Evolutionary conservation across 1,140 invertebrate genomes (phyloP).

Genomic region (Scaptomyza hsui): DNA sequence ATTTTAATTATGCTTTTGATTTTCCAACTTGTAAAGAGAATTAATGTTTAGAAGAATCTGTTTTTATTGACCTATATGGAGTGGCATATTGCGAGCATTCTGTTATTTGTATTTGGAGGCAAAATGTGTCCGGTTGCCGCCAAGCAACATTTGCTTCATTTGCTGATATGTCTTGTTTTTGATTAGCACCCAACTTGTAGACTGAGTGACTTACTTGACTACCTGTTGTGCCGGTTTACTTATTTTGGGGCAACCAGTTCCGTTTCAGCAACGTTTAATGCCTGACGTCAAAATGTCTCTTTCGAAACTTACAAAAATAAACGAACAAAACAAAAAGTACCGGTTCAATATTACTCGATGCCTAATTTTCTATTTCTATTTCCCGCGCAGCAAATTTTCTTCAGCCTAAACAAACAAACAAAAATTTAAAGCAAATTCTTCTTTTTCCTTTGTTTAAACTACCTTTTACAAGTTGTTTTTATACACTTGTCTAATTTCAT

Average conservation of each 20-base stretch:
- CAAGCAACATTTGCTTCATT: constrained; percentile 20
- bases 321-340: constrained; percentile 3
- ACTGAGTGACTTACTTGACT: constrained; percentile 40
- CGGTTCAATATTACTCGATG: constrained; percentile 38
- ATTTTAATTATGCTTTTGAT: constrained; percentile 70
- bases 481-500: constrained; percentile 18
- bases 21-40: constrained; percentile 6
- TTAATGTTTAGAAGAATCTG: background rate
- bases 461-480: constrained; percentile 29
- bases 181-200: constrained; percentile 37
- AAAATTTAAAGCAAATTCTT: too few species aligned
- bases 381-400: constrained; percentile 11
- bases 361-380: constrained; percentile 11
- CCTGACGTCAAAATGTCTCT: constrained; percentile 61
- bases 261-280: constrained; percentile 47
- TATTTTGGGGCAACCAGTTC: constrained; percentile 67
- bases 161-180: constrained; percentile 59
- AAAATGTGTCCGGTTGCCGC: constrained; percentile 22
- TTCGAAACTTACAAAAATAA: background rate
- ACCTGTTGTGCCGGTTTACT: constrained; percentile 80
- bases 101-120: constrained; percentile 4
- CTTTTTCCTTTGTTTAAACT: too few species aligned
- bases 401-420: too few species aligned
- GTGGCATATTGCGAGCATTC: constrained; percentile 9
- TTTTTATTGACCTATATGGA: constrained; percentile 43